These are phyloP conservation scores for Mola mola DNA, from an alignment of 2,113 vertebrate species.

Conservation along the genomic window DNA sequence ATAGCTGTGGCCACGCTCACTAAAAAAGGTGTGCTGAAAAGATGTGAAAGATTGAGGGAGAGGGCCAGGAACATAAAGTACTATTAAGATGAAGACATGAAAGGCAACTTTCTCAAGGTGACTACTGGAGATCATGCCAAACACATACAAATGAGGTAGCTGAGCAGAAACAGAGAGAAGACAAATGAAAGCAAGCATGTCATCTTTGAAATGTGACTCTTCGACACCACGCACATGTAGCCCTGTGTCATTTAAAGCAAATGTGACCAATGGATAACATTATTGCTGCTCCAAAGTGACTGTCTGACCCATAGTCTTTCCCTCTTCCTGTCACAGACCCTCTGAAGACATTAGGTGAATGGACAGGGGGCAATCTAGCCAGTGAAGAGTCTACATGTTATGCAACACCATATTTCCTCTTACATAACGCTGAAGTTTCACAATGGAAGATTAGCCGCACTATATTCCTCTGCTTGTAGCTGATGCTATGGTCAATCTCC, in stretches of 20 bases:
- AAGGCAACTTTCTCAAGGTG: slow-evolving; percentile 72
- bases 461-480: slow-evolving; percentile 40
- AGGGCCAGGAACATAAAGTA: slow-evolving; percentile 56
- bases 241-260: background rate
- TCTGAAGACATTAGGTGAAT: slow-evolving; percentile 26
- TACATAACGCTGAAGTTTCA: slow-evolving; percentile 69
- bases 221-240: slow-evolving; percentile 1
- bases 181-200: slow-evolving; percentile 19
- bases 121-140: slow-evolving; percentile 64
- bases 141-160: slow-evolving; percentile 71
- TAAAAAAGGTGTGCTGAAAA: slow-evolving; percentile 19
- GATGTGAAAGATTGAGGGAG: background rate
- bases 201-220: slow-evolving; percentile 10
- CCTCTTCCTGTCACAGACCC: slow-evolving; percentile 20
- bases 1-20: slow-evolving; percentile 28
- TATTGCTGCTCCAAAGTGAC: slow-evolving; percentile 20
- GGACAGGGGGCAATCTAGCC: slow-evolving; percentile 41
- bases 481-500: slow-evolving; percentile 48
- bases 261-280: background rate
- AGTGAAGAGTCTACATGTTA: slow-evolving; percentile 51
- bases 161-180: slow-evolving; percentile 32
- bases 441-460: slow-evolving; percentile 62
- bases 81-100: slow-evolving; percentile 72
- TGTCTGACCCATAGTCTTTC: slow-evolving; percentile 6
- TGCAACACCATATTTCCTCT: slow-evolving; percentile 56